A percentile compares a stretch with the other conserved stretches of the same genome.
Conservation (phyloP, 2,797 vertebrate genomes). For the Premnoplex brunnescens region DNA sequence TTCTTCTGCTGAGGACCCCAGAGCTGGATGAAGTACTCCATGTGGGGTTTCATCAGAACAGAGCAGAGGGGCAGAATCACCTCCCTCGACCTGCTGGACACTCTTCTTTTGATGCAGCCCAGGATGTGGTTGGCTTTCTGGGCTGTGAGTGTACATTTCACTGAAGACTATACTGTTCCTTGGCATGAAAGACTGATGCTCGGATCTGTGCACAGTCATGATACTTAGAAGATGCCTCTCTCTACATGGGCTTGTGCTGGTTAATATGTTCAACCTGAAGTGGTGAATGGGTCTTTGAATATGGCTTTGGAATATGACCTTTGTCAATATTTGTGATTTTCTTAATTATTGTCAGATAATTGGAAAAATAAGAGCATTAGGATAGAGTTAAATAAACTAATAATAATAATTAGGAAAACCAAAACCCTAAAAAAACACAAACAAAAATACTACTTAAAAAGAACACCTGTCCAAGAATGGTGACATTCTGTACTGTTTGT, state of each 20-base stretch:
- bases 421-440: background rate
- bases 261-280: background rate
- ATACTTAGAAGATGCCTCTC: background rate
- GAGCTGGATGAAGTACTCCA: background rate
- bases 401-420: background rate
- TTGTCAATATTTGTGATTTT: background rate
- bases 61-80: background rate
- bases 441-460: background rate
- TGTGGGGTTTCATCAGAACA: background rate
- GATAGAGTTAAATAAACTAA: background rate
- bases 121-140: background rate
- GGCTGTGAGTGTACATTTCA: background rate
- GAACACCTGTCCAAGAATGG: background rate
- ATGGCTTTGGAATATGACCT: background rate
- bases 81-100: background rate
- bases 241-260: background rate
- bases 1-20: background rate
- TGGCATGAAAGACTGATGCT: background rate
- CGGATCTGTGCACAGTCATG: background rate
- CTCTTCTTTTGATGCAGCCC: background rate
- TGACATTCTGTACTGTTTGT: background rate
- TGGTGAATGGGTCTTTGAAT: background rate
- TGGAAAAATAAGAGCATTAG: background rate
- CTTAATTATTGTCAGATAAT: background rate
- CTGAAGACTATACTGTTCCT: background rate